Evolutionary conservation across 2,888 invertebrate species (phyloP), one percentile per base, ranked within the genome.

Genomic region (Cheiracanthium punctorium): DNA sequence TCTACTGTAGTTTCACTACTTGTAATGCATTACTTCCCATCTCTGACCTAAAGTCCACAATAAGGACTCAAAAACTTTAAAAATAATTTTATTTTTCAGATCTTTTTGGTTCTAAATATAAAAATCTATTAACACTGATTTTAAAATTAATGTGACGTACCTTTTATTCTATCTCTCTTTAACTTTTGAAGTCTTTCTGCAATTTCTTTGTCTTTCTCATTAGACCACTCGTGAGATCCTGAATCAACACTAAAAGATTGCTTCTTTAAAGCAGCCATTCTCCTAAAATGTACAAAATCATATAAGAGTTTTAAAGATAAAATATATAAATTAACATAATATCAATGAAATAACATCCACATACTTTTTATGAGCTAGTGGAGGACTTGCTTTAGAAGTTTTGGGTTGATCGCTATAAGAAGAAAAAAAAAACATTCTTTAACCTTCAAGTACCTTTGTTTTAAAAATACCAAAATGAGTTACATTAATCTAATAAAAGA

Each of bases 361-460:
- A 70, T 71, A 85, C 85, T 43, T 80, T 71, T 85, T 85, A 37
- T 85, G 80, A n/a, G 85, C 85, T 75, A 85, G 43, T 43, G 85
- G 85, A 4, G 85, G 85, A 20, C 79, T 77, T 43, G 28, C 20
- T 75, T 67, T 65, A 24, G 65, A 10, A 28, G 72, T 17, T 24
- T 64, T 12, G 24, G 30, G 8, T 64, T 70, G 12, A 20, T 69
- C 58, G 37, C 74, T 75, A 17, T 17, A 52, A 70, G 43, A 32
- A 75, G 10, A 65, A 67, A 73, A 4, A 41, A 52, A 65, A 58
- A 10, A 70, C n/a, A n/a, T n/a, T n/a, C n/a, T n/a, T n/a, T n/a
- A n/a, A n/a, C n/a, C n/a, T n/a, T n/a, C n/a, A n/a, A n/a, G n/a
- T n/a, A n/a, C n/a, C n/a, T n/a, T 37, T 37, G 37, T 37, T 37